Conservation (phyloP, 2,888 invertebrate species). For the Tinea semifulvella region DNA sequence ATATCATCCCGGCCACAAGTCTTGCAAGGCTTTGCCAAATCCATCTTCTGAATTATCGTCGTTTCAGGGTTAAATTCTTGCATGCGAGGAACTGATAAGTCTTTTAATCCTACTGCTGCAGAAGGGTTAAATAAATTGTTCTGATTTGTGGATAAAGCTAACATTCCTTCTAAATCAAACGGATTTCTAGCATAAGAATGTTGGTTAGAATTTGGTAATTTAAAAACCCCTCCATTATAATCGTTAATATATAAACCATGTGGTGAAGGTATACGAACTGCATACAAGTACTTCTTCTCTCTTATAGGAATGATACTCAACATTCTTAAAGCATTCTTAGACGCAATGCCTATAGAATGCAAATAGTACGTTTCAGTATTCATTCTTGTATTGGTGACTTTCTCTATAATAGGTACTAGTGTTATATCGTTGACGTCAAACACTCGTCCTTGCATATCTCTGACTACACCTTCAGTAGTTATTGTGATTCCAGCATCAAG, state of each 20-base stretch:
- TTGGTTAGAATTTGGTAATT: no score
- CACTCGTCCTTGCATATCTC: not conserved
- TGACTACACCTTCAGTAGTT: conserved; percentile 26
- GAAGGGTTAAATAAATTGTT: no score
- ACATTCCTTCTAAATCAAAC: no score
- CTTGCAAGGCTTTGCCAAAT: conserved; percentile 6
- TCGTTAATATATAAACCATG: no score
- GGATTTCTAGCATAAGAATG: no score
- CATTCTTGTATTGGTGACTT: not conserved
- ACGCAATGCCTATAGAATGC: conserved; percentile 4
- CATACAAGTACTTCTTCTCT: conserved; percentile 22
- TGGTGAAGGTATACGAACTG: no score
- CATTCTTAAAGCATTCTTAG: conserved; percentile 28
- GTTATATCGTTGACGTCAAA: conserved; percentile 29
- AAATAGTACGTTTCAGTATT: not conserved
- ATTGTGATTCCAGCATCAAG: conserved; percentile 25
- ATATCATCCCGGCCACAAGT: not conserved
- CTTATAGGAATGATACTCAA: conserved; percentile 38
- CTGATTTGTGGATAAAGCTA: no score
- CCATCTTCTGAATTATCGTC: no score
- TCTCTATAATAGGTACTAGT: conserved; percentile 29
- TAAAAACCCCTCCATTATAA: no score
- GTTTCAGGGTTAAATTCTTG: no score
- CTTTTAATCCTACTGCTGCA: no score
- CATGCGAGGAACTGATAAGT: not conserved